Base-by-base conservation (phyloP, 2,888 invertebrate species). In the Drosophila mayaguana region DNA sequence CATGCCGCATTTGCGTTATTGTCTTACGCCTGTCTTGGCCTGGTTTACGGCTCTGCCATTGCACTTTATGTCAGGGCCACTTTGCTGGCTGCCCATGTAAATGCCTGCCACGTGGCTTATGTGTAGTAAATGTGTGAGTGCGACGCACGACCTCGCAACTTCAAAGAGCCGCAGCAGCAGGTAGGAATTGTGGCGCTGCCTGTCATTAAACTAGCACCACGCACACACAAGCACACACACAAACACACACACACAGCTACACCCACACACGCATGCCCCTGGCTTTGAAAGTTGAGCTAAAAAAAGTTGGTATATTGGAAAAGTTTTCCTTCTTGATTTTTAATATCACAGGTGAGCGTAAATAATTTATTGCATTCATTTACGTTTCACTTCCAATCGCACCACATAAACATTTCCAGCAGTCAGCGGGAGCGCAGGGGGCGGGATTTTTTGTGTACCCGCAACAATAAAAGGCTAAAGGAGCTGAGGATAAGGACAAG, bases 361-460 rank as follows among this genome's bases (percentile, higher is more conserved):
- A 84, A 89, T 90, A 90, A 90, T 90, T 90, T 90, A 90, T 90
- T 81, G 88, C 91, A 87, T 90, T 90, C 89, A 89, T 88, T 90
- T 90, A 89, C 83, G 89, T 81, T 91, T 88, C 91, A 76, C 88
- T 78, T 81, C 83, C 81, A 86, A 89, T 90, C 89, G 89, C 82
- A 76, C 78, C 76, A 83, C 83, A 78, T 78, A 78, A 81, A 84
- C 75, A 81, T 76, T 79, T 75, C 70, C 68, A 77, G 40, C 72
- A 70, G 59, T 56, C 72, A 2, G 59, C 22, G 20, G 54, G 20
- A 20, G 20, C 61, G 67, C 75, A 59, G 68, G 8, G 18, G 32
- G 8, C 71, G 72, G 76, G 55, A 80, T 84, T 70, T 88, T 80
- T 88, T 80, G 48, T 88, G 80, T 81, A 81, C 79, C 66, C 57